Conservation (phyloP, 2,888 invertebrate species). For the Acleris sparsana region DNA sequence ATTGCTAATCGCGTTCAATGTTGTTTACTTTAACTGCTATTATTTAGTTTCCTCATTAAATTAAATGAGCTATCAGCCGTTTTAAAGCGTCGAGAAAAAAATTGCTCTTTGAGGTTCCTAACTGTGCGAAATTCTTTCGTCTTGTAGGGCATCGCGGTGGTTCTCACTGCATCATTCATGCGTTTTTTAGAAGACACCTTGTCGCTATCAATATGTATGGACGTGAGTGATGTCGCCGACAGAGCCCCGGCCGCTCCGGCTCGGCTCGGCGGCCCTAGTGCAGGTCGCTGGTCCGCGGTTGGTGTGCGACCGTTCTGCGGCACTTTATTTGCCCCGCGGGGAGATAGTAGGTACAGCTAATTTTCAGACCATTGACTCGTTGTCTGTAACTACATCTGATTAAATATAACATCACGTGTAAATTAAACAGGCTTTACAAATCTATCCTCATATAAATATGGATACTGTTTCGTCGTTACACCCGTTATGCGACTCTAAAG, state of each 20-base stretch:
- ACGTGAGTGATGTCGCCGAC: constrained; percentile 69
- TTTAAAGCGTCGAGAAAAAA: constrained; percentile 69
- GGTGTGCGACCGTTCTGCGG: too few species aligned
- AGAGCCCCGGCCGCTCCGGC: constrained; percentile 34
- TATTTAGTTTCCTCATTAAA: constrained; percentile 68
- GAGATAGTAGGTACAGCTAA: too few species aligned
- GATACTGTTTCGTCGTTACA: too few species aligned
- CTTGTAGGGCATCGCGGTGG: constrained; percentile 72
- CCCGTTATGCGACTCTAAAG: too few species aligned
- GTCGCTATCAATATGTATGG: constrained; percentile 77
- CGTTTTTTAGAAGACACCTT: constrained; percentile 78
- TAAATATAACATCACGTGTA: too few species aligned
- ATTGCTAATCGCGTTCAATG: constrained; percentile 5
- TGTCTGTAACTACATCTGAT: too few species aligned
- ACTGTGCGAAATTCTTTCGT: constrained; percentile 76
- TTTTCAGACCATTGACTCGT: too few species aligned
- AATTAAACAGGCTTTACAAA: too few species aligned
- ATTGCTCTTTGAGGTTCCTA: constrained; percentile 65
- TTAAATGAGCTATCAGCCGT: constrained; percentile 76
- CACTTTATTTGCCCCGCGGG: too few species aligned
- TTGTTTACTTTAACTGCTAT: constrained; percentile 35
- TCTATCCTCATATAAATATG: too few species aligned
- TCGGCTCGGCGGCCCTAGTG: background rate
- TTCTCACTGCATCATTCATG: constrained; percentile 82
- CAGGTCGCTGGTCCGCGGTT: too few species aligned